A percentile compares a stretch with the other conserved stretches of the same genome.
phyloP scores from a whole-genome alignment of 1,140 invertebrate species.

The Calosoma granatense region DNA sequence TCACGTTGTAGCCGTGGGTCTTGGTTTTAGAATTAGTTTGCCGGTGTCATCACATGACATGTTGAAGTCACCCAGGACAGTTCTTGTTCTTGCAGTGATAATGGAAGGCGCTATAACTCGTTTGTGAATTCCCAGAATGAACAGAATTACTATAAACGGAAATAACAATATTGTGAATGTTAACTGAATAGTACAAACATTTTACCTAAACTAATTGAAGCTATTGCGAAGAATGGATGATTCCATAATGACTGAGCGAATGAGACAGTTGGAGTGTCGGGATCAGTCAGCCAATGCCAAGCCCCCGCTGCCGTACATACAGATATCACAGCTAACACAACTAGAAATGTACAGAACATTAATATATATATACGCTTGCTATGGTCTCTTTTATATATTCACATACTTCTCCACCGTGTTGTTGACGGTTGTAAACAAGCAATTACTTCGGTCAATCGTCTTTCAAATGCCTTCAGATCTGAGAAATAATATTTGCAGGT shows the following conservation, averaged over 20 bases:
- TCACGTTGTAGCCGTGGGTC: slow-evolving; percentile 45
- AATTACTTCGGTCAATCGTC: slow-evolving; percentile 92
- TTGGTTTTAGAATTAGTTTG: slow-evolving; percentile 77
- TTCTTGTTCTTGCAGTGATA: slow-evolving; percentile 79
- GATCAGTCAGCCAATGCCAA: slow-evolving; percentile 90
- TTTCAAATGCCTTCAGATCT: slow-evolving; percentile 96
- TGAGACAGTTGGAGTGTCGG: slow-evolving; percentile 74
- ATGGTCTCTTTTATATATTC: slow-evolving; percentile 10
- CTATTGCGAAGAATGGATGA: slow-evolving; percentile 94
- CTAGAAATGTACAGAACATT: slow-evolving; percentile 45
- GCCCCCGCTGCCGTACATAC: slow-evolving; percentile 84
- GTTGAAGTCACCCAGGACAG: slow-evolving; percentile 88
- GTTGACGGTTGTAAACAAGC: slow-evolving; percentile 84
- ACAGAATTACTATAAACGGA: slow-evolving; percentile 66
- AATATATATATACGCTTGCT: slow-evolving; percentile 11
- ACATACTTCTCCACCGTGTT: slow-evolving; percentile 83
- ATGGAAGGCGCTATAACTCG: slow-evolving; percentile 93
- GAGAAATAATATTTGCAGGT: slow-evolving; percentile 40
- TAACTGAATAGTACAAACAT: slow-evolving; percentile 13
- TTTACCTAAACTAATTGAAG: slow-evolving; percentile 69
- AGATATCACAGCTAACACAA: slow-evolving; percentile 73
- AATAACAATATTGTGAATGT: slow-evolving; percentile 9
- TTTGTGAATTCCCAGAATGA: slow-evolving; percentile 87
- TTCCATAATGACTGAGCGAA: slow-evolving; percentile 85
- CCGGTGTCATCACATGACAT: slow-evolving; percentile 97